A percentile compares a stretch with the other conserved stretches of the same genome.
Conservation (phyloP, 2,113 vertebrate genomes). For the Marcusenius ussheri region DNA sequence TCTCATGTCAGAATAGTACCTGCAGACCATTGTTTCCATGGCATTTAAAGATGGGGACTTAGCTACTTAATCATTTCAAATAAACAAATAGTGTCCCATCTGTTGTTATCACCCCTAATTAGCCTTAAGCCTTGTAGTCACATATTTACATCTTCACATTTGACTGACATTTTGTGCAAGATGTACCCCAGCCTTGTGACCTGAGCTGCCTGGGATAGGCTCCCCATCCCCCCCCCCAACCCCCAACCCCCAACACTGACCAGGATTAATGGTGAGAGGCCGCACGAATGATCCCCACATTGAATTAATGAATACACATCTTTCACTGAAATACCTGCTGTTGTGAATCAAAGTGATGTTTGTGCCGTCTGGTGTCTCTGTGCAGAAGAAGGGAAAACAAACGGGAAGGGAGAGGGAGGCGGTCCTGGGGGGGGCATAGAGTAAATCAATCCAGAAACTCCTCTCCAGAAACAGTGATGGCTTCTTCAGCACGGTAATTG, state of each 20-base stretch:
- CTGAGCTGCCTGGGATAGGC: not conserved
- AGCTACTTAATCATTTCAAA: not conserved
- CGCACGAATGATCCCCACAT: not conserved
- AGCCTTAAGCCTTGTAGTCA: not conserved
- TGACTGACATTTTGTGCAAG: not conserved
- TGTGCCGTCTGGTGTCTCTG: not conserved
- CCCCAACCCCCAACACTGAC: not conserved
- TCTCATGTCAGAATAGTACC: not conserved
- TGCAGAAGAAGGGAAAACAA: not conserved
- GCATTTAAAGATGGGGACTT: not conserved
- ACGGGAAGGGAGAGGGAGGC: not conserved
- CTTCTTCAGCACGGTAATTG: not conserved
- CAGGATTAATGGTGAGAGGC: not conserved
- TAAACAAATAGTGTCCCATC: not conserved
- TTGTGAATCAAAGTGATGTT: not conserved
- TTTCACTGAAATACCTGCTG: not conserved
- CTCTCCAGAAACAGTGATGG: not conserved
- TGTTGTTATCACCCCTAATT: not conserved
- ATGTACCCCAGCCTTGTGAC: not conserved
- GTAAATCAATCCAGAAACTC: not conserved
- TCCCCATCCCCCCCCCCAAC: too few species aligned
- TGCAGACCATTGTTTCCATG: not conserved
- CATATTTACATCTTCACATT: not conserved
- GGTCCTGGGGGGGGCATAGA: not conserved
- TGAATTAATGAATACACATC: not conserved